Conservation (phyloP, 1,140 invertebrate species). For the Thaumetopoea pityocampa region DNA sequence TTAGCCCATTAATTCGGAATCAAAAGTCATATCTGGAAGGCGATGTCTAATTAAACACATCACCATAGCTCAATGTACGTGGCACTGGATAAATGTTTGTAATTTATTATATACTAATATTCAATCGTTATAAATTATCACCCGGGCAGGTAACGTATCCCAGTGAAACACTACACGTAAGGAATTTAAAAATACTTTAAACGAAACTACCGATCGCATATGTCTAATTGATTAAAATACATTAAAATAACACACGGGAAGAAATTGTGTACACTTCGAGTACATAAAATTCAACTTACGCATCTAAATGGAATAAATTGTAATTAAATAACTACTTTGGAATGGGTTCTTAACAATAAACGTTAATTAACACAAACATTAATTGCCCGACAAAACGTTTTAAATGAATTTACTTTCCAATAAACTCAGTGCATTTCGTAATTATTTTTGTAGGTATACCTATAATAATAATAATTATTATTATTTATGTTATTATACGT, state of each 20-base stretch:
- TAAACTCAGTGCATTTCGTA: slow-evolving; percentile 39
- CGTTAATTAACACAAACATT: slow-evolving; percentile 9
- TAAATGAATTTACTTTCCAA: slow-evolving; percentile 11
- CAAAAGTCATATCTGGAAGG: too few species aligned
- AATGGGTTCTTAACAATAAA: slow-evolving; percentile 13
- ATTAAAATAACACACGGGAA: slow-evolving; percentile 11
- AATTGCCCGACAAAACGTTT: slow-evolving; percentile 5
- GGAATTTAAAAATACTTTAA: too few species aligned
- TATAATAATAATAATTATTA: too few species aligned
- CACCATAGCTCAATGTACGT: slow-evolving; percentile 65
- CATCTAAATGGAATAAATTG: slow-evolving; percentile 11
- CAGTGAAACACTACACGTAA: too few species aligned
- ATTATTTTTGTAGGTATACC: slow-evolving; percentile 43
- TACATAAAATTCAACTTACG: slow-evolving; percentile 7
- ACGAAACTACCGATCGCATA: too few species aligned
- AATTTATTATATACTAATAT: slow-evolving; percentile 25
- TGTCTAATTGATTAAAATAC: too few species aligned
- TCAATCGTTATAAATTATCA: too few species aligned
- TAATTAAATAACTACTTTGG: slow-evolving; percentile 14
- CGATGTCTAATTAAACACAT: slow-evolving; percentile 65
- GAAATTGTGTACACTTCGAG: slow-evolving; percentile 11
- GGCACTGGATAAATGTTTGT: slow-evolving; percentile 60
- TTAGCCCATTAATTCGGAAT: too few species aligned
- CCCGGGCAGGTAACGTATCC: too few species aligned
- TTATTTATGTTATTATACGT: slow-evolving; percentile 40